Evolutionary conservation across 2,888 invertebrate species (phyloP).

Genomic region (Bombylius discolor): DNA sequence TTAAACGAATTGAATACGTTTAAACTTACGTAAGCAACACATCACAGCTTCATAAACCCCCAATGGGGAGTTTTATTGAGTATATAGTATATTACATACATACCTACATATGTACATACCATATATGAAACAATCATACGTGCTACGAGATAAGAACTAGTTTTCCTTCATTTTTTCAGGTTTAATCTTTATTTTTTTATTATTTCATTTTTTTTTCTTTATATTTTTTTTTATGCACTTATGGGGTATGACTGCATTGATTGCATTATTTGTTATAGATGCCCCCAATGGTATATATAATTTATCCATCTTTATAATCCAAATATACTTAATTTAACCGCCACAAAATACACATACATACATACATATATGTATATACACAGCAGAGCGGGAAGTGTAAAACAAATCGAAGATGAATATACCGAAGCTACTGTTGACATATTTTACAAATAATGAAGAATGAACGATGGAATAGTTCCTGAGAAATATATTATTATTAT

Average conservation of each 20-base stretch:
- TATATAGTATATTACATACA: no score
- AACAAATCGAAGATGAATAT: not conserved
- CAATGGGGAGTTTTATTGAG: no score
- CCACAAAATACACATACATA: not conserved
- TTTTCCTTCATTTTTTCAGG: constrained; percentile 3
- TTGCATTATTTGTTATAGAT: no score
- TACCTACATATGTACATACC: not conserved
- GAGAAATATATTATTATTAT: not conserved
- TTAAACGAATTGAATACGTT: no score
- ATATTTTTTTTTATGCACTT: no score
- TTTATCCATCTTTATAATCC: no score
- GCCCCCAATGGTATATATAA: no score
- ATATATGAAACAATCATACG: not conserved
- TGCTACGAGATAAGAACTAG: constrained; percentile 3
- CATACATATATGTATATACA: not conserved
- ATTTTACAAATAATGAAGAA: constrained; percentile 1
- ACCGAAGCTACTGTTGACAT: constrained; percentile 3
- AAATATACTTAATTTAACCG: no score
- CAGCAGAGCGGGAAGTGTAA: not conserved
- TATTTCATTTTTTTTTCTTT: no score
- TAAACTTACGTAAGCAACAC: no score
- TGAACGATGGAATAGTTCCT: not conserved
- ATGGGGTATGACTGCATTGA: no score
- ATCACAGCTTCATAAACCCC: no score
- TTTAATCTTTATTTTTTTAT: not conserved